phyloP scores from a whole-genome alignment of 2,888 invertebrate species.

The Catocala fraxini region DNA sequence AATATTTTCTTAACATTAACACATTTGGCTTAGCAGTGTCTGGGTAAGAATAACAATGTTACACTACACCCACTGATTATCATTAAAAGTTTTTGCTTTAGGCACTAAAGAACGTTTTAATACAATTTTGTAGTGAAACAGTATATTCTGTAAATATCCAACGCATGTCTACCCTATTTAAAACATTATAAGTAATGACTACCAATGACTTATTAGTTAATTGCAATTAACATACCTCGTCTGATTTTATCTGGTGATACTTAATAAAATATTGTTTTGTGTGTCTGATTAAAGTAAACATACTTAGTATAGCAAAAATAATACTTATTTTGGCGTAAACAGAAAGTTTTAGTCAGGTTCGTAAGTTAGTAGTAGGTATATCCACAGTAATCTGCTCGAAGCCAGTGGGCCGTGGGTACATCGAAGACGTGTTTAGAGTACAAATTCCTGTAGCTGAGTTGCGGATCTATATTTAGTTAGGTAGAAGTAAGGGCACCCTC shows the following conservation, averaged over 20 bases:
- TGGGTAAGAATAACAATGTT: slow-evolving; percentile 1
- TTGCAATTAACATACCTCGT: not conserved
- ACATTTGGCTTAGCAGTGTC: slow-evolving; percentile 5
- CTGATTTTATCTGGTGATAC: not conserved
- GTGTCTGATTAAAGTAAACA: too few species aligned
- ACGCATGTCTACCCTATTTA: slow-evolving; percentile 6
- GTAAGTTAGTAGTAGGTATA: slow-evolving; percentile 27
- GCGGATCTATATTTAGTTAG: slow-evolving; percentile 79
- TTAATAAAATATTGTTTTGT: not conserved
- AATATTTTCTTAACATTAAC: slow-evolving; percentile 24
- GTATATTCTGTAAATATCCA: not conserved
- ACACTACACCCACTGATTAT: not conserved
- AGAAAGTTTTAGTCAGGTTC: slow-evolving; percentile 22
- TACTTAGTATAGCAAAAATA: too few species aligned
- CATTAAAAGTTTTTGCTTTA: too few species aligned
- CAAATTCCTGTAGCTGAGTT: slow-evolving; percentile 66
- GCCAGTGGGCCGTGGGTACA: slow-evolving; percentile 51
- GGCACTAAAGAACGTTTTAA: too few species aligned
- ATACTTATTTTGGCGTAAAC: slow-evolving; percentile 18
- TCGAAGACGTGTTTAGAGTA: slow-evolving; percentile 69
- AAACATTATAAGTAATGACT: not conserved
- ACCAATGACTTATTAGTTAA: not conserved
- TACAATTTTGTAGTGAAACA: not conserved
- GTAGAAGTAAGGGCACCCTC: slow-evolving; percentile 65
- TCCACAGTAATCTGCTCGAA: slow-evolving; percentile 48